phyloP scores from a whole-genome alignment of 2,113 vertebrate genomes.

The Cichladusa arquata region DNA sequence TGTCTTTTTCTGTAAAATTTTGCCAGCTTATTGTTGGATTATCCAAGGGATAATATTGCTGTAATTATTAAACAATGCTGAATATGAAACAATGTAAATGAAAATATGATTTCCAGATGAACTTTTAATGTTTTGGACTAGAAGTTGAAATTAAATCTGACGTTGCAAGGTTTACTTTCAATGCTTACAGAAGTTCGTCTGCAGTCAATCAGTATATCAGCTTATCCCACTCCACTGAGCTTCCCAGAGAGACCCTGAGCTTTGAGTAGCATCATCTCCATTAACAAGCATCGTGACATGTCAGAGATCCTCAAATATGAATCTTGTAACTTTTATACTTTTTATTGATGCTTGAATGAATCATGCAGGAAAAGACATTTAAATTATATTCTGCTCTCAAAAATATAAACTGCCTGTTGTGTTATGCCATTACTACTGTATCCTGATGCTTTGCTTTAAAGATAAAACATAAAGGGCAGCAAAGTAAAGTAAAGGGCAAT shows the following conservation, averaged over 20 bases:
- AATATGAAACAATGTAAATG: background rate
- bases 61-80: background rate
- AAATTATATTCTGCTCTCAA: background rate
- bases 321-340: background rate
- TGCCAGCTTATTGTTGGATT: background rate
- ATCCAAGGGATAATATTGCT: background rate
- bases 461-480: background rate
- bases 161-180: background rate
- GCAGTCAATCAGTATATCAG: background rate
- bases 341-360: background rate
- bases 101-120: background rate
- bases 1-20: background rate
- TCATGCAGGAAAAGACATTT: background rate
- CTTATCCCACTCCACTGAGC: fast-evolving
- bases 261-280: background rate
- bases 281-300: fast-evolving
- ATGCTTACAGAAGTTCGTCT: background rate
- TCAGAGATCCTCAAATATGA: background rate
- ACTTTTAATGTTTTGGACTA: background rate
- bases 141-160: background rate
- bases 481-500: background rate
- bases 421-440: background rate
- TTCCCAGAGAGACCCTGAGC: background rate
- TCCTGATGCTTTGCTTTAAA: background rate
- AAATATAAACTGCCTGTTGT: background rate